Evolutionary conservation across 2,888 invertebrate genomes (phyloP), one percentile per base, ranked within the genome.

Genomic region (Tenthredo amoena): DNA sequence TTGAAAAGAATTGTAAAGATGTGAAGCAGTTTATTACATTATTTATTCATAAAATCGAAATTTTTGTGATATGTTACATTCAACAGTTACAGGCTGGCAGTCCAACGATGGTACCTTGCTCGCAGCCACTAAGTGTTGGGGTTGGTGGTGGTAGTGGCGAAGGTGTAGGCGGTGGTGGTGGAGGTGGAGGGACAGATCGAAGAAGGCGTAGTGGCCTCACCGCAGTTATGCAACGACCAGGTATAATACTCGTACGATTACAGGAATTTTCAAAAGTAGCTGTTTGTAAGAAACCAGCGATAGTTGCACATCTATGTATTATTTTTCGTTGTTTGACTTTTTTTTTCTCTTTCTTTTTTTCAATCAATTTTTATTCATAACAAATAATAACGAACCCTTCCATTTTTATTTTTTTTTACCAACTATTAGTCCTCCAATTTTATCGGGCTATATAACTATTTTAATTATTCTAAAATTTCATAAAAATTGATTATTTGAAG

Each of bases 191-290:
- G 72, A 95, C 95, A 86, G 95, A 96, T 88, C 95, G 97, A 88
- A 96, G 97, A 71, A 95, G 98, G 88, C 95, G 98, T 85, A 97
- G 97, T 6, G 98, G 98, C 88, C 95, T 98, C 15, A 95, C 97
- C 47, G 97, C 98, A 0, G 98, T 98, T 40, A 97, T 97, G 90
- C 98, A 98, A 92, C 94, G 98, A 87, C 98, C 98, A 94, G 98
- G 98, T 98, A 94, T 94, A 77, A 55, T 65, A 65, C 68, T 84
- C 37, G 65, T 81, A 85, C 79, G 50, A 81, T 85, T 81, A 43
- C 47, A 85, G 21, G 21, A 79, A 31, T 62, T 85, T 68, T 71
- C 43, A 10, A 62, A 37, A 81, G 4, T 62, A 62, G 62, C 21
- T 62, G 81, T 62, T 72, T 71, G 18, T 76, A 40, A 50, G 34